These are phyloP conservation scores for Bugula neritina DNA, from an alignment of 2,888 invertebrate genomes.

Conservation along the genomic window DNA sequence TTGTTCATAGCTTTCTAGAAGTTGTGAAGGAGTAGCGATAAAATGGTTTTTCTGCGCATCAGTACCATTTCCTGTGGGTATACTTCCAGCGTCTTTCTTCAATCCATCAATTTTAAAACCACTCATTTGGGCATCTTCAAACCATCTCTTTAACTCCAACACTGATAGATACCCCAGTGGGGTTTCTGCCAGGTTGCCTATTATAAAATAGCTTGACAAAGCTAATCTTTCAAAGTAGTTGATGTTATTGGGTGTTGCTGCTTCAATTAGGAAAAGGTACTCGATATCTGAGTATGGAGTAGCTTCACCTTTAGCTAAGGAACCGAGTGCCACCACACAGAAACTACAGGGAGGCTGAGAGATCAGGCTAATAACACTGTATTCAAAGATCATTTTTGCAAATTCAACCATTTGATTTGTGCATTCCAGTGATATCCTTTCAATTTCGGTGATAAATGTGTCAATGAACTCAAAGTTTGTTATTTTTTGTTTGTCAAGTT, in stretches of 20 bases:
- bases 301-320: too few species aligned
- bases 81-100: too few species aligned
- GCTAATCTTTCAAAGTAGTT: too few species aligned
- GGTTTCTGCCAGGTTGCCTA: too few species aligned
- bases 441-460: not conserved
- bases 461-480: not conserved
- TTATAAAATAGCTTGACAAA: not conserved
- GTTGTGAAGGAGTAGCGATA: too few species aligned
- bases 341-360: not conserved
- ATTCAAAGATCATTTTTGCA: not conserved
- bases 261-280: constrained; percentile 1
- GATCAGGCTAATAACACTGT: not conserved
- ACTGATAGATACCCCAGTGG: too few species aligned
- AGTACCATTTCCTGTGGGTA: too few species aligned
- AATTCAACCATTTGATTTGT: not conserved
- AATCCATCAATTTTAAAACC: too few species aligned
- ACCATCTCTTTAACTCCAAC: too few species aligned
- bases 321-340: too few species aligned
- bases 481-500: not conserved
- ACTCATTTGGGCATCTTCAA: constrained; percentile 1
- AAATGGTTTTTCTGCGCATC: too few species aligned
- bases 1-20: too few species aligned
- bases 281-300: constrained; percentile 12
- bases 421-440: not conserved
- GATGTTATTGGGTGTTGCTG: not conserved